Base-by-base conservation (phyloP, 1,140 invertebrate genomes). In the Colletes latitarsis region DNA sequence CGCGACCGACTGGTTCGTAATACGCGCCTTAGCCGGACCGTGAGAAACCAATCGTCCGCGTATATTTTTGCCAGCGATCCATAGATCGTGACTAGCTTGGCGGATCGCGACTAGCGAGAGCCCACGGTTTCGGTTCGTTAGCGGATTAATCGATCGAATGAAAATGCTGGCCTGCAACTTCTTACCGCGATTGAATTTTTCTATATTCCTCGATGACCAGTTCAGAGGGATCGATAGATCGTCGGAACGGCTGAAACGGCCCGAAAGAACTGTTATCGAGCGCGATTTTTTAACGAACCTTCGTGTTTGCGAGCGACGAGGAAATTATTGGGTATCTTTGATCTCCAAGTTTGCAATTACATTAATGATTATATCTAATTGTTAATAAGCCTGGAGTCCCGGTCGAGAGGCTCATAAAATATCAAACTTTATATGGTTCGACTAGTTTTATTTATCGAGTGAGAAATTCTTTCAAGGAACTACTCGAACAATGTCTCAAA, bases 1-100 rank as follows among this genome's bases (percentile, higher is more conserved):
- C 76, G 76, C 41, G 46, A n/a, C 17, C n/a, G 75, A 75, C 84
- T 72, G 60, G 75, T 86, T 85, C 60, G 43, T 85, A 86, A 82
- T 74, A 55, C 49, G 74, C 66, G 64, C 77, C 57, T 71, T 78
- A 67, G 57, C 57, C 19, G 58, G 66, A 89, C 62, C 88, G 88
- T 89, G 88, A 88, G 88, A 89, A 88, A 85, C 63, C 79, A 55
- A 72, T 55, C 71, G 79, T 85, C 2, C 64, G 53, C 43, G 69
- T 60, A 60, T 21, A 88, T 80, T 86, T 87, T 85, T 83, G 30
- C 63, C 41, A 67, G 52, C 60, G 74, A 83, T 62, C 67, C 60
- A 52, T 70, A n/a, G 53, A 81, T 84, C 77, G 82, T 87, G 74
- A 85, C 77, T 80, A 67, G 70, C 49, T 63, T 49, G 53, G 15